Percentiles rank a stretch among this genome's conserved stretches.
Conservation (phyloP, 2,113 vertebrate species). For the Melospiza georgiana region DNA sequence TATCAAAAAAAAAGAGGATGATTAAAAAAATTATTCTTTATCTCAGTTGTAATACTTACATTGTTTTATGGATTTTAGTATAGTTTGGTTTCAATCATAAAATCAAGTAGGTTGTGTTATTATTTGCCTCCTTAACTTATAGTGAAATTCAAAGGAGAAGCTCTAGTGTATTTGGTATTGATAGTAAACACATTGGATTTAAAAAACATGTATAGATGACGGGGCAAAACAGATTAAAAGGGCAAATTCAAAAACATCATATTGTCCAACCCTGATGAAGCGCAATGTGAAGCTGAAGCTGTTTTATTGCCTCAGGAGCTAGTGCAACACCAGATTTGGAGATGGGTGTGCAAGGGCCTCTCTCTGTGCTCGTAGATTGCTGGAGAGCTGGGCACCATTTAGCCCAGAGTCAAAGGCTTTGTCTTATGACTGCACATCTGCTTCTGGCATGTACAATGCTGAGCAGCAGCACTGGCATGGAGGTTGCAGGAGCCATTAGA, state of each 20-base stretch:
- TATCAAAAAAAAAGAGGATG: not conserved
- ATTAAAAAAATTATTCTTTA: not conserved
- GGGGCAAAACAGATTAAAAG: not conserved
- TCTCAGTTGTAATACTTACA: not conserved
- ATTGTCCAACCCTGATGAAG: not conserved
- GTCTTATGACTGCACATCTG: not conserved
- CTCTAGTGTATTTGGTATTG: not conserved
- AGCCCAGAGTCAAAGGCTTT: not conserved
- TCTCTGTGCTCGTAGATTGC: fast-evolving
- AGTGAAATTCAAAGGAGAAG: not conserved
- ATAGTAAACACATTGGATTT: not conserved
- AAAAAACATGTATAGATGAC: not conserved
- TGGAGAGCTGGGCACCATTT: not conserved
- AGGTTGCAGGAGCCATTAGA: not conserved
- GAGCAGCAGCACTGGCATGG: not conserved
- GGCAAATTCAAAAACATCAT: not conserved
- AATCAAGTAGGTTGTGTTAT: not conserved
- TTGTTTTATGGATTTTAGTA: not conserved
- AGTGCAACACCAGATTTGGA: not conserved
- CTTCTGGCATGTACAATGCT: fast-evolving
- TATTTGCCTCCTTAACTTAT: not conserved
- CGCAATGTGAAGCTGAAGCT: not conserved
- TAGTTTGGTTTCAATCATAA: not conserved
- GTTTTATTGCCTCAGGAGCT: not conserved
- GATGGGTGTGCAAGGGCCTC: fast-evolving